Base-by-base conservation (phyloP, 2,888 invertebrate species). In the Spicauda simplicius region DNA sequence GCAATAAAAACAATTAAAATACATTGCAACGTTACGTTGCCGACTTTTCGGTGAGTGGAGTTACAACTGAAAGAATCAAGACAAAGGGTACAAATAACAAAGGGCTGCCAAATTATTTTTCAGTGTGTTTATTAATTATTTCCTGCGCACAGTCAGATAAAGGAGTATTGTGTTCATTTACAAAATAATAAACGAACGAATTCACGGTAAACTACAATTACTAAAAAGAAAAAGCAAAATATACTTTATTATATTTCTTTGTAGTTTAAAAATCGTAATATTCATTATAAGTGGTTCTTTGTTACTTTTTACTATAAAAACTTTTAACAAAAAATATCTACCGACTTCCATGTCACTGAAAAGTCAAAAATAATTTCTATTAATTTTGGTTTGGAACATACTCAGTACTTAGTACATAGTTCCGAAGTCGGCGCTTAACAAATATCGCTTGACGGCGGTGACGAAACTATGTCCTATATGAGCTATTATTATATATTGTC, bases 101-200 rank as follows among this genome's bases (percentile, higher is more conserved):
- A 66, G 37, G 19, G 19, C 65, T 48, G 48, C 54, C 59, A 55
- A 66, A 66, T 66, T 66, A 60, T 66, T 60, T 64, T 65, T 65
- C 65, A 59, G 53, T 45, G 20, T n/a, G 64, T 65, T 65, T 65
- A 65, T 59, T 65, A 65, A 65, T 59, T 58, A 54, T 59, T 65
- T 65, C 58, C 65, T 37, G 20, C 12, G 58, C 58, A 19, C 61
- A 59, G 53, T 41, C 58, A 65, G 61, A 61, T 45, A 65, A 59
- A 65, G 53, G 25, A 18, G 25, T 50, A 33, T 65, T 64, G 55
- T 64, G 20, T n/a, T 58, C 25, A 25, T 5, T 25, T 25, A 25
- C 20, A 45, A 45, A 58, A 58, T 58, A 16, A 20, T 20, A 45
- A 20, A 45, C 12, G 20, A 45, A 41, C 2, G 8, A 33, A 33